Evolutionary conservation across 2,797 vertebrate species (phyloP), one percentile per base, ranked within the genome.

Genomic region (Gephyroberyx darwinii): DNA sequence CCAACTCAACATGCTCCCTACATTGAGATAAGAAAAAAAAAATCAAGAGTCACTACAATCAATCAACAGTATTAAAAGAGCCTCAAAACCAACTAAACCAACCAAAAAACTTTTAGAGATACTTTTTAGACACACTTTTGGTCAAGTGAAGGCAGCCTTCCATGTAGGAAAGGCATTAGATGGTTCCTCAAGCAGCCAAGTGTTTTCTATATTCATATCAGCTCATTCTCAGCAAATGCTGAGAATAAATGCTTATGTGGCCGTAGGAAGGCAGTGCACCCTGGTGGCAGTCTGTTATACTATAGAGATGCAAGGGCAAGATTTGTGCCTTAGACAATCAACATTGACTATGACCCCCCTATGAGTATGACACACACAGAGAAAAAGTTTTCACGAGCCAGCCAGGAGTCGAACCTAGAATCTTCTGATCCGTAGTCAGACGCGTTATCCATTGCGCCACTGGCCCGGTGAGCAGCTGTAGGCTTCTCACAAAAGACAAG

Each of bases 1-100:
- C 95, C 79, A 99, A 86, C 75, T 99, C 98, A 71, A 96, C 93
- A 37, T 93, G 95, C 63, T 95, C 96, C 85, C 98, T 99, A 47
- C 1, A 65, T 62, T 74, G 30, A 64, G 5, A 77, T 9, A 77
- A 59, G 20, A 59, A n/a, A 37, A 50, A 37, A 50, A 0, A 1
- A 59, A 17, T 30, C 47, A 13, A 0, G 26, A 33, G 39, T 58
- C n/a, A 65, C 2, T 6, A 17, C 19, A 65, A n/a, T 50, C 26
- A 55, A 39, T 39, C 1, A 62, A 22, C 48, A 56, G 3, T 14
- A 63, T n/a, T n/a, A 37, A 43, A 43, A 31, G 0, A 31, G 0
- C 43, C 5, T 31, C 0, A 43, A 61, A 39, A 20, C 8, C 22
- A 30, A 39, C 17, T 4, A 7, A 73, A 60, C 8, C 22, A 30